Percentiles rank a stretch among this genome's conserved stretches.
These are phyloP conservation scores for Genyomyrus donnyi DNA, from an alignment of 2,113 vertebrate genomes.

Conservation along the genomic window DNA sequence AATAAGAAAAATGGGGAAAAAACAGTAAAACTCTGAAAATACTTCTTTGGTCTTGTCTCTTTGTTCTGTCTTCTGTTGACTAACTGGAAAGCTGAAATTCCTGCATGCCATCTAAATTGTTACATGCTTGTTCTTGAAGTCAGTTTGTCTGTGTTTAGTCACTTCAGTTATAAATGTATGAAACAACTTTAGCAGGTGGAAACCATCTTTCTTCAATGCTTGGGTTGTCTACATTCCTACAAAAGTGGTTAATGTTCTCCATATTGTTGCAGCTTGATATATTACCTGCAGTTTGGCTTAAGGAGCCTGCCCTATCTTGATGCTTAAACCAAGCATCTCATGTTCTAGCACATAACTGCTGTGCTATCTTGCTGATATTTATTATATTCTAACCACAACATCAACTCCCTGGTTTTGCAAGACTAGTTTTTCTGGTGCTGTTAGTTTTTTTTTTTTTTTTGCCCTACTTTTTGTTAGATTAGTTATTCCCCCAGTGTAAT, in stretches of 20 bases:
- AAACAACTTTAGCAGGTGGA: not conserved
- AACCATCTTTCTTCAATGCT: not conserved
- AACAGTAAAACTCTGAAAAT: slow-evolving; percentile 53
- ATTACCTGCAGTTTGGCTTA: not conserved
- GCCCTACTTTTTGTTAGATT: not conserved
- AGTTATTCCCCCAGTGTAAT: not conserved
- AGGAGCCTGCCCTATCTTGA: not conserved
- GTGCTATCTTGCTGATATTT: not conserved
- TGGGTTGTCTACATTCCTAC: not conserved
- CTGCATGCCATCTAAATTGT: not conserved
- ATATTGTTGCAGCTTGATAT: not conserved
- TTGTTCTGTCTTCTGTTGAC: slow-evolving; percentile 8
- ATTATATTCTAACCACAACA: not conserved
- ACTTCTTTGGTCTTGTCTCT: slow-evolving; percentile 39
- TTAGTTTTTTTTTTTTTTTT: not conserved
- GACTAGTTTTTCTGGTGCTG: not conserved
- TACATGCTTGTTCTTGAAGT: not conserved
- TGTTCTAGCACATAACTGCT: not conserved
- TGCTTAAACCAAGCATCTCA: not conserved
- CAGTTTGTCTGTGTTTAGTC: not conserved
- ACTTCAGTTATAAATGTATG: not conserved
- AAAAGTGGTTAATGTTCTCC: not conserved
- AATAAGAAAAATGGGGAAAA: slow-evolving; percentile 52
- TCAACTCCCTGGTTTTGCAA: not conserved
- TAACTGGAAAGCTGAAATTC: not conserved